These are phyloP conservation scores for Melanotaenia trifasciata DNA, from an alignment of 2,797 vertebrate species.

Conservation along the genomic window DNA sequence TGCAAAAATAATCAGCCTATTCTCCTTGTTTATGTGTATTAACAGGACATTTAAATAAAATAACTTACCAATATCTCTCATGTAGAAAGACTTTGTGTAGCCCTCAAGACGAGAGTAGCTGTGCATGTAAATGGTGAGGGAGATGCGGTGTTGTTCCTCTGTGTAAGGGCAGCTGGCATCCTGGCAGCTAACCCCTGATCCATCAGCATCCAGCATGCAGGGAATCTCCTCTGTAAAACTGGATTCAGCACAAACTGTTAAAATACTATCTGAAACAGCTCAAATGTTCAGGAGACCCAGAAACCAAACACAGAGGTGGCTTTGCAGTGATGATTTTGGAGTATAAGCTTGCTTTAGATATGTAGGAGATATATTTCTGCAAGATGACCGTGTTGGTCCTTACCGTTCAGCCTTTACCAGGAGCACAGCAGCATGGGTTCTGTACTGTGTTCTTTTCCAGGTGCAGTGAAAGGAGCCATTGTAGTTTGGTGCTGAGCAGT, in stretches of 20 bases:
- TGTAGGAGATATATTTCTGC: background rate
- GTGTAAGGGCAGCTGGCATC: slow-evolving; percentile 47
- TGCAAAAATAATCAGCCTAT: background rate
- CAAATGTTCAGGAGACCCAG: background rate
- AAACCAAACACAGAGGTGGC: background rate
- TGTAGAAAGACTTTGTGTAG: slow-evolving; percentile 66
- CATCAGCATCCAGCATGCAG: slow-evolving; percentile 62
- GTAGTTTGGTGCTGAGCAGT: slow-evolving; percentile 78
- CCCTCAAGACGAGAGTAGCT: slow-evolving; percentile 59
- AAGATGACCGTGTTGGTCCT: slow-evolving; percentile 32
- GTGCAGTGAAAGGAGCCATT: slow-evolving; percentile 75
- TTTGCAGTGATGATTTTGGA: too few relatives aligned
- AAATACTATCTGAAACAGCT: background rate
- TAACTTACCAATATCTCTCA: slow-evolving; percentile 73
- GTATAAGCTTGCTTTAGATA: background rate
- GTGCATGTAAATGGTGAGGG: slow-evolving; percentile 61
- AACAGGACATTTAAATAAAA: background rate
- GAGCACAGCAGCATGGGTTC: slow-evolving; percentile 64
- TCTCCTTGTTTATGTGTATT: background rate
- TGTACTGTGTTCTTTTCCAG: slow-evolving; percentile 57
- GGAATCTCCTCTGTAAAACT: slow-evolving; percentile 47
- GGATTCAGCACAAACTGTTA: slow-evolving; percentile 18
- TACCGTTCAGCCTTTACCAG: slow-evolving; percentile 74
- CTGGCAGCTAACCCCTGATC: slow-evolving; percentile 57
- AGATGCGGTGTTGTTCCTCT: slow-evolving; percentile 69